Percentiles rank a stretch among this genome's conserved stretches.
phyloP scores from a whole-genome alignment of 2,888 invertebrate species.

The Gonocerus acuteangulatus region DNA sequence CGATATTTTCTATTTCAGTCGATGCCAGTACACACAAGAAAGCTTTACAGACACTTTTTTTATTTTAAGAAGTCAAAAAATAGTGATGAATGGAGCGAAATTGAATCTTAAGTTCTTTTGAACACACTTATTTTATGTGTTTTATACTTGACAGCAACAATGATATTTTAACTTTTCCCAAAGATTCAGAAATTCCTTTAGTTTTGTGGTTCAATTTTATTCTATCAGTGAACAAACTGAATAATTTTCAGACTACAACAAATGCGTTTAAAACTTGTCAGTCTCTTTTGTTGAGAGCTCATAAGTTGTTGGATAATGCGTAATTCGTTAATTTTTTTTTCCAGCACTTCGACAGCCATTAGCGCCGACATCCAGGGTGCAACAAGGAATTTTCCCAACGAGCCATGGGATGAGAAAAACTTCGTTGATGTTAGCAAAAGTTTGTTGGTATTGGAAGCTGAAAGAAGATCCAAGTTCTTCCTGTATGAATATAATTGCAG shows the following conservation, averaged over 20 bases:
- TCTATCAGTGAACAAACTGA: not conserved
- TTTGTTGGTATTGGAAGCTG: not conserved
- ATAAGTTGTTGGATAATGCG: not conserved
- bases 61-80: not conserved
- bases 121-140: slow-evolving; percentile 2
- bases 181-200: not conserved
- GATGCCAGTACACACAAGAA: not conserved
- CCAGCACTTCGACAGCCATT: too few relatives aligned
- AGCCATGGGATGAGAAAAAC: too few relatives aligned
- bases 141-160: slow-evolving; percentile 3
- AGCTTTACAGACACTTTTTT: slow-evolving; percentile 14
- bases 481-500: slow-evolving; percentile 4
- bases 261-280: not conserved
- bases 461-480: not conserved
- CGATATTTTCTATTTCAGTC: slow-evolving; percentile 4
- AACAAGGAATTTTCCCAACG: too few relatives aligned
- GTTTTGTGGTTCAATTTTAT: not conserved
- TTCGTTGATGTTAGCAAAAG: not conserved
- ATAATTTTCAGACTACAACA: not conserved
- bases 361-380: too few relatives aligned
- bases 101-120: not conserved
- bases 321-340: too few relatives aligned
- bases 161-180: not conserved
- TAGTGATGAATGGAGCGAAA: not conserved
- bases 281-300: slow-evolving; percentile 3